Evolutionary conservation across 2,113 vertebrate genomes (phyloP).

Genomic region (Gnathonemus longibarbis): DNA sequence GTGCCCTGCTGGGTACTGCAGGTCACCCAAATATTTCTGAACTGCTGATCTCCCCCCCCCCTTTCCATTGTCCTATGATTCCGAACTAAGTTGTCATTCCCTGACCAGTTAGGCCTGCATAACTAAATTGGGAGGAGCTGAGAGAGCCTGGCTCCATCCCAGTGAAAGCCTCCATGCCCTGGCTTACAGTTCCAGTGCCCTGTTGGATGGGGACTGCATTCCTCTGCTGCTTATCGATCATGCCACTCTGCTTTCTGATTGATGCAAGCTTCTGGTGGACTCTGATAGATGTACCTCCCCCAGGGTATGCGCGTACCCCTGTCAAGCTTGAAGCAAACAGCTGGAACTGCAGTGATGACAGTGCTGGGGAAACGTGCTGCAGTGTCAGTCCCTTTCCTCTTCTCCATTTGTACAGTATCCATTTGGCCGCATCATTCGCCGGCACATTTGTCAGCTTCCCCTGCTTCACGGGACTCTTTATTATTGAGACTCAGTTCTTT

Average conservation of each 20-base stretch:
- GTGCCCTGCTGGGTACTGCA: not conserved
- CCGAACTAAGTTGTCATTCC: not conserved
- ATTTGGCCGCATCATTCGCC: not conserved
- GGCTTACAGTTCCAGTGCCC: not conserved
- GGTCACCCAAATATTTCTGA: not conserved
- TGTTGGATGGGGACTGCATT: not conserved
- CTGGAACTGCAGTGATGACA: not conserved
- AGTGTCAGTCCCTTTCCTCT: not conserved
- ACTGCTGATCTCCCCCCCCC: not conserved
- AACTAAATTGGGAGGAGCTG: not conserved
- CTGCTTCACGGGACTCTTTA: not conserved
- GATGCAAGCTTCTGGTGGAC: not conserved
- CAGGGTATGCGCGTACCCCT: too few species aligned
- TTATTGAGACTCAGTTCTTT: not conserved
- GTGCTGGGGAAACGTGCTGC: not conserved
- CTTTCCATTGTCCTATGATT: not conserved
- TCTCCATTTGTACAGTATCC: not conserved
- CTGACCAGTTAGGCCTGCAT: not conserved
- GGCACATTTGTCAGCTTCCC: not conserved
- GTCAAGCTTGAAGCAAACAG: too few species aligned
- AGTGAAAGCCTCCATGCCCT: not conserved
- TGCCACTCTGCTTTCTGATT: not conserved
- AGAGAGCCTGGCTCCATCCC: not conserved
- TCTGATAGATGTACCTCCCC: not conserved
- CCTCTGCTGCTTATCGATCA: not conserved